phyloP scores from a whole-genome alignment of 2,888 invertebrate species.

The Hirudinaria manillensis region DNA sequence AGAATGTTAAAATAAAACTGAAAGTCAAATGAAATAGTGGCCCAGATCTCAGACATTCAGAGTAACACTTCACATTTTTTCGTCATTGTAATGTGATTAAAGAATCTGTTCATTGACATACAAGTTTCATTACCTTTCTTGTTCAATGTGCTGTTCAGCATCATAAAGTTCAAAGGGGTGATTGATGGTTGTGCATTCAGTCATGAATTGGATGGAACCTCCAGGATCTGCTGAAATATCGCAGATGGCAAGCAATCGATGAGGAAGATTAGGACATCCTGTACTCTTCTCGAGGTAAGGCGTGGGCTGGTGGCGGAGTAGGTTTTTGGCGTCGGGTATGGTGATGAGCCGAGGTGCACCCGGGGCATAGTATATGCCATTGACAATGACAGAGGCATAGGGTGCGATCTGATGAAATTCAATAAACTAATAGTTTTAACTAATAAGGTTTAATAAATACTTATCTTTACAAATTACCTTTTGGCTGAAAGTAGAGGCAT shows the following conservation, averaged over 20 bases:
- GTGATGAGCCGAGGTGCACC: conserved; percentile 90
- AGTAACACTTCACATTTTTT: not conserved
- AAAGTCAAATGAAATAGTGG: not conserved
- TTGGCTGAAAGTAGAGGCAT: conserved; percentile 89
- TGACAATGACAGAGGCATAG: conserved; percentile 90
- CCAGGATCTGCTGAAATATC: conserved; percentile 97
- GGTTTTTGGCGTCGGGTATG: conserved; percentile 92
- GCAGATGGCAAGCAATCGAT: conserved; percentile 79
- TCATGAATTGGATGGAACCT: conserved; percentile 97
- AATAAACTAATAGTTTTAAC: not conserved
- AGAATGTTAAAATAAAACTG: not conserved
- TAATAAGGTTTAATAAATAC: not conserved
- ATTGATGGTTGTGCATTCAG: conserved; percentile 98
- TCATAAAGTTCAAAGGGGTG: conserved; percentile 99
- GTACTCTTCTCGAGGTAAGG: conserved; percentile 56
- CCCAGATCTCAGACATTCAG: not conserved
- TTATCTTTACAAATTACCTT: conserved; percentile 59
- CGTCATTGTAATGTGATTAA: not conserved
- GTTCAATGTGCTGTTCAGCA: conserved; percentile 92
- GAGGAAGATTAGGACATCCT: conserved; percentile 38
- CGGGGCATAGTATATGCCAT: conserved; percentile 98
- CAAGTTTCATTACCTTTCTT: conserved; percentile 65
- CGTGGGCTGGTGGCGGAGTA: conserved; percentile 67
- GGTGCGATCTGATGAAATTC: conserved; percentile 72
- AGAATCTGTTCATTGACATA: too few relatives aligned